Evolutionary conservation across 2,113 vertebrate species (phyloP).

Genomic region (Hippocampus barbouri): DNA sequence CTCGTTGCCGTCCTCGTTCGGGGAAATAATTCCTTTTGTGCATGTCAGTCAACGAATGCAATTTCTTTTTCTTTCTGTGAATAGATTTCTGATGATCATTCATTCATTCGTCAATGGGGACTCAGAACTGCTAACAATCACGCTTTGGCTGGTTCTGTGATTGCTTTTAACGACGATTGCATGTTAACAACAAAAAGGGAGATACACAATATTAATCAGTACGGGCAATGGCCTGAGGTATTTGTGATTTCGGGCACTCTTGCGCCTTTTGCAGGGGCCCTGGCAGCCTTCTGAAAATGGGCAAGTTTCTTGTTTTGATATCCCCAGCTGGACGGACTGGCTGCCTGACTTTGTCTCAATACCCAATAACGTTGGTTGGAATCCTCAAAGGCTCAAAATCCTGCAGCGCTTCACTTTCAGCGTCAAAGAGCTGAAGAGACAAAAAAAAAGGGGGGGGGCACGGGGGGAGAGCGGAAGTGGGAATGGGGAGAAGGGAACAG

Average conservation of each 20-base stretch:
- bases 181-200: not conserved
- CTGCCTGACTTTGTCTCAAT: conserved; percentile 28
- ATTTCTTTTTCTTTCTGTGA: conserved; percentile 21
- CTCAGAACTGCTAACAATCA: not conserved
- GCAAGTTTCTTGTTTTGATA: conserved; percentile 15
- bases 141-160: not conserved
- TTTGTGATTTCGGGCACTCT: not conserved
- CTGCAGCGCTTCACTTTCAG: conserved; percentile 15
- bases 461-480: conserved; percentile 3
- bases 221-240: conserved; percentile 4
- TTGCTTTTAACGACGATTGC: not conserved
- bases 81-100: conserved; percentile 16
- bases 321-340: conserved; percentile 17
- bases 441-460: conserved; percentile 29
- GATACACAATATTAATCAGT: conserved; percentile 6
- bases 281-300: conserved; percentile 19
- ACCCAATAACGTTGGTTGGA: conserved; percentile 30
- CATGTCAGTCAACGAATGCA: conserved; percentile 22
- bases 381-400: conserved; percentile 48
- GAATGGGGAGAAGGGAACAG: not conserved
- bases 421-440: conserved; percentile 43
- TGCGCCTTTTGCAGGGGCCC: not conserved
- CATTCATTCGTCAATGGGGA: conserved; percentile 9
- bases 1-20: conserved; percentile 8
- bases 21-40: conserved; percentile 14